Evolutionary conservation across 2,888 invertebrate species (phyloP).

Genomic region (Doris montereyensis): DNA sequence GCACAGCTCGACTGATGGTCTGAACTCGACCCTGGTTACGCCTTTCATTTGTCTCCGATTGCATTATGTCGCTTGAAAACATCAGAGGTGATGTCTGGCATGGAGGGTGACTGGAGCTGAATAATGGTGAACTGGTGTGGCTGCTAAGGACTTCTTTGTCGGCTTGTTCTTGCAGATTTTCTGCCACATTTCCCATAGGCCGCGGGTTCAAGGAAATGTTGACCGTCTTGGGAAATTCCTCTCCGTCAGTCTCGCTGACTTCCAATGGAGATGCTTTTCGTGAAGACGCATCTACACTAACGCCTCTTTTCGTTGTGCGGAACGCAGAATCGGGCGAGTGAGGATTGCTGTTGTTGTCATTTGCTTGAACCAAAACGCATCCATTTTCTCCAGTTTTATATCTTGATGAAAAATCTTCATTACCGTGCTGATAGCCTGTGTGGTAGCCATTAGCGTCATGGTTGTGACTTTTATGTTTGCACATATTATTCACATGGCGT

Average conservation of each 20-base stretch:
- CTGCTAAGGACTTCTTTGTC: too few species aligned
- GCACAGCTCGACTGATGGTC: neutral
- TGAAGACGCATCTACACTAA: neutral
- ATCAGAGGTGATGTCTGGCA: too few species aligned
- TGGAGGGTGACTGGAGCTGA: too few species aligned
- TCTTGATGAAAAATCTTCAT: neutral
- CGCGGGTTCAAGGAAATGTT: slow-evolving; percentile 22
- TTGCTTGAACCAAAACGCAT: too few species aligned
- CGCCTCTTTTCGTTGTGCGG: too few species aligned
- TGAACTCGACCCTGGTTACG: neutral
- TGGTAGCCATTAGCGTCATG: neutral
- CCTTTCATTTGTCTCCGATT: too few species aligned
- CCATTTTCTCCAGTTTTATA: too few species aligned
- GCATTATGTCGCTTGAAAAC: too few species aligned
- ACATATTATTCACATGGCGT: neutral
- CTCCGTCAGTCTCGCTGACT: slow-evolving; percentile 15
- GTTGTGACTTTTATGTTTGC: neutral
- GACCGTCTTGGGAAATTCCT: slow-evolving; percentile 16
- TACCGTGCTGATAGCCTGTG: neutral
- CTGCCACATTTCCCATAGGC: slow-evolving; percentile 22
- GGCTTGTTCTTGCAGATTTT: neutral
- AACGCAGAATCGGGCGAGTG: too few species aligned
- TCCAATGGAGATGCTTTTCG: neutral
- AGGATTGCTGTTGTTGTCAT: too few species aligned
- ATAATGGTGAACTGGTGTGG: too few species aligned